Conservation (phyloP, 2,797 vertebrate species). For the Spondyliosoma cantharus region DNA sequence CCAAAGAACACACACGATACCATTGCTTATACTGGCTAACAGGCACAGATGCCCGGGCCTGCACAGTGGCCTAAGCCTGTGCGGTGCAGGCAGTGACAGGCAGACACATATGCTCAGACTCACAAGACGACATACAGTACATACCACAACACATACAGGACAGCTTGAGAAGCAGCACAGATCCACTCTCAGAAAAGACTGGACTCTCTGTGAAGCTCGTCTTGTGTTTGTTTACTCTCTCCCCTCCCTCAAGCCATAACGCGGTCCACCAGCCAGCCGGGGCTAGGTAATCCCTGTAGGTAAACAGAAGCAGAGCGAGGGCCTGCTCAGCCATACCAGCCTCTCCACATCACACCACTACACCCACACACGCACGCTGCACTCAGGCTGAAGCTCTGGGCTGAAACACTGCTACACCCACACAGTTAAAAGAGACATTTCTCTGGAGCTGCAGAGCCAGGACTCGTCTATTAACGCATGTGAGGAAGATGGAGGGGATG, state of each 20-base stretch:
- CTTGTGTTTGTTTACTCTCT: constrained; percentile 57
- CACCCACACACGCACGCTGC: constrained; percentile 59
- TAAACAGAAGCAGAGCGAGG: constrained; percentile 67
- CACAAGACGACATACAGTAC: neutral
- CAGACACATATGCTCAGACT: constrained; percentile 29
- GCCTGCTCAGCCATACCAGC: constrained; percentile 52
- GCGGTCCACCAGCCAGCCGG: constrained; percentile 52
- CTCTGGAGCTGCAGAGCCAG: constrained; percentile 36
- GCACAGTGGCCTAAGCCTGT: constrained; percentile 4
- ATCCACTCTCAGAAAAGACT: constrained; percentile 16
- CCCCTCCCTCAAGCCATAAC: constrained; percentile 44
- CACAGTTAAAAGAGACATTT: constrained; percentile 55
- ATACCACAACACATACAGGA: constrained; percentile 22
- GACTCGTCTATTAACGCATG: constrained; percentile 15
- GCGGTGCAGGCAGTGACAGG: constrained; percentile 28
- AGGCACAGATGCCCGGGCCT: constrained; percentile 31
- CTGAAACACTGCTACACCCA: constrained; percentile 65
- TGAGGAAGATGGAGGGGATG: constrained; percentile 17
- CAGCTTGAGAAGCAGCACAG: constrained; percentile 1
- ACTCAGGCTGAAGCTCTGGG: constrained; percentile 52
- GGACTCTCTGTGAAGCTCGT: constrained; percentile 29
- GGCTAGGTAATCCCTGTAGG: constrained; percentile 70
- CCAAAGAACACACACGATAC: constrained; percentile 63
- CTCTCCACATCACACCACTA: constrained; percentile 61
- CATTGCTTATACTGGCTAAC: constrained; percentile 35